Conservation (phyloP, 2,113 vertebrate genomes). For the Mirza zaza region DNA sequence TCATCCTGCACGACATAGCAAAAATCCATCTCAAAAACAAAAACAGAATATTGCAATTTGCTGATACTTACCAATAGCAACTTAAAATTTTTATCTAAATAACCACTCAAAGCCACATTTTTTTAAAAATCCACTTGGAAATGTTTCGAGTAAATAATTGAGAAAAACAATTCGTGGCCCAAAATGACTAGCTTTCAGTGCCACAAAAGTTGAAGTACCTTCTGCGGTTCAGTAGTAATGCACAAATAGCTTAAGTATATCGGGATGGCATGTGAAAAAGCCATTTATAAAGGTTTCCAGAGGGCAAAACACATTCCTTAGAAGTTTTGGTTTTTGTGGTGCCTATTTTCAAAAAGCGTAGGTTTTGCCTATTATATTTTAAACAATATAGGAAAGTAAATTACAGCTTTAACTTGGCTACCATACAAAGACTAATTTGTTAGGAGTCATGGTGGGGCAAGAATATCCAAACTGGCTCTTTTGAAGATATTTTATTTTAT, state of each 20-base stretch:
- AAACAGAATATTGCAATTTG: not conserved
- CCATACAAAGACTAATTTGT: not conserved
- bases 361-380: not conserved
- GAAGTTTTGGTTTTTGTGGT: not conserved
- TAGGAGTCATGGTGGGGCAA: not conserved
- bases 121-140: not conserved
- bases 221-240: not conserved
- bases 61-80: not conserved
- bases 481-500: conserved; percentile 51
- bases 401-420: not conserved
- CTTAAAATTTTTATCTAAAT: not conserved
- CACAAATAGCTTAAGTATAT: not conserved
- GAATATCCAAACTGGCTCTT: conserved; percentile 1
- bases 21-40: not conserved
- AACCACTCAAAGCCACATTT: not conserved
- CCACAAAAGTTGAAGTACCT: not conserved
- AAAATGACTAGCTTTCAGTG: not conserved
- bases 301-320: not conserved
- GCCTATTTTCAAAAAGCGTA: not conserved
- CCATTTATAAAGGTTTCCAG: not conserved
- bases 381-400: not conserved
- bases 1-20: not conserved
- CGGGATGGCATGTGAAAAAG: not conserved
- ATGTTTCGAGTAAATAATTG: not conserved
- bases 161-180: not conserved